Evolutionary conservation across 2,888 invertebrate species (phyloP), one percentile per base, ranked within the genome.

Genomic region (Ypsolopha scabrella): DNA sequence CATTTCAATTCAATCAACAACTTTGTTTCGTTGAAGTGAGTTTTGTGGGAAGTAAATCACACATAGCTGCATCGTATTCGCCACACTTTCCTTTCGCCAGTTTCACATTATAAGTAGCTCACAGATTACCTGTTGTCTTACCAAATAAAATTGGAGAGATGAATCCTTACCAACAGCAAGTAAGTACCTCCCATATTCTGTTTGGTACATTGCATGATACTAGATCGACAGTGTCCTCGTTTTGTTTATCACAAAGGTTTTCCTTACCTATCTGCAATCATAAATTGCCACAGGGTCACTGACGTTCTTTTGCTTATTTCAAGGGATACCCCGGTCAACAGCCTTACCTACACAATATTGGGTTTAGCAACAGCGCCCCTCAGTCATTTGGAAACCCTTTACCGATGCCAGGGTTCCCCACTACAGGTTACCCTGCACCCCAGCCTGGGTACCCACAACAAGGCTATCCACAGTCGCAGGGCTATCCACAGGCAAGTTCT

Each of bases 281-380:
- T 34, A 24, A 7, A 45, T 8, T 33, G 7, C 47, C 8, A 36
- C 8, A 7, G 14, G 11, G 41, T 24, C 9, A 34, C 13, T 52
- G 44, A 50, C 37, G 38, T 51, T 59, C 56, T 62, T 72, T 71
- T 67, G 60, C 58, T 74, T 75, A 58, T 73, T 87, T 75, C 63
- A 89, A 78, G 90, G 89, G 88, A 83, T 88, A 67, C 69, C 85
- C 80, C 61, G 70, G 41, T 63, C 85, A 76, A 68, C 85, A 73
- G 64, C 80, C 70, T 65, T 87, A 82, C 61, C 67, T 77, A 58
- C 85, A 83, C 69, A 87, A 82, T 72, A 62, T 85, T 60, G 87
- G 87, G 70, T 87, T 76, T 77, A 60, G 62, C 69, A 87, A 87
- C 73, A 58, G 68, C 13, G 83, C 85, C 53, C 87, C 87, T 53